phyloP scores from a whole-genome alignment of 1,140 invertebrate genomes.

The Delia radicum region DNA sequence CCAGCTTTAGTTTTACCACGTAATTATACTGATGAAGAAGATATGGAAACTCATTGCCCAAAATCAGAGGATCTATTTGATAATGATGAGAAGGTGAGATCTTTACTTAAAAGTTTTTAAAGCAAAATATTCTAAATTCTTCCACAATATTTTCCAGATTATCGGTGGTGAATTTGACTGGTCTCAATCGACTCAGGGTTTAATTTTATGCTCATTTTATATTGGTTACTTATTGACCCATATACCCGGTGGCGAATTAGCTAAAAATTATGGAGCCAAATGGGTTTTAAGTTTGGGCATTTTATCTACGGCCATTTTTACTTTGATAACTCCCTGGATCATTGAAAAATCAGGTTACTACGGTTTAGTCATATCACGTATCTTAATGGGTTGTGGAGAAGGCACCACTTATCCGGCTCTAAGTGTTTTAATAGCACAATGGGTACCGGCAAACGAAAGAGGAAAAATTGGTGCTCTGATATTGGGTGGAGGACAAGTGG shows the following conservation, averaged over 20 bases:
- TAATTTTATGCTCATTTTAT: slow-evolving; percentile 60
- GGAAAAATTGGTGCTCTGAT: slow-evolving; percentile 72
- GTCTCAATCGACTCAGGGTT: slow-evolving; percentile 57
- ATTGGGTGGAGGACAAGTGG: slow-evolving; percentile 70
- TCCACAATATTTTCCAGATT: background rate
- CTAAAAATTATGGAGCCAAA: slow-evolving; percentile 77
- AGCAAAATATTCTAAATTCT: background rate
- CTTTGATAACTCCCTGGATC: slow-evolving; percentile 66
- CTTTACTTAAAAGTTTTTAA: background rate
- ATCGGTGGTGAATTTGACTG: slow-evolving; percentile 36
- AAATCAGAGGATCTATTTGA: slow-evolving; percentile 37
- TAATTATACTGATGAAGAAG: slow-evolving; percentile 32
- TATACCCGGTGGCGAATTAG: slow-evolving; percentile 64
- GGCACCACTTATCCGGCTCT: slow-evolving; percentile 76
- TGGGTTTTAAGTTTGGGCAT: slow-evolving; percentile 71
- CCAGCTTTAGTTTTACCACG: slow-evolving; percentile 74
- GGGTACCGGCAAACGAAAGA: slow-evolving; percentile 72
- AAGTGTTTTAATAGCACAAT: slow-evolving; percentile 71
- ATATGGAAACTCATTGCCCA: background rate
- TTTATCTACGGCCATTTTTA: slow-evolving; percentile 72
- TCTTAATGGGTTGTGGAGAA: slow-evolving; percentile 71
- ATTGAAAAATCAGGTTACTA: slow-evolving; percentile 61
- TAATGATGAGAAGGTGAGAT: slow-evolving; percentile 23
- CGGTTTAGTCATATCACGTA: slow-evolving; percentile 65
- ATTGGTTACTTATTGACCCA: slow-evolving; percentile 63